Evolutionary conservation across 2,888 invertebrate species (phyloP).

Genomic region (Campaea margaritaria): DNA sequence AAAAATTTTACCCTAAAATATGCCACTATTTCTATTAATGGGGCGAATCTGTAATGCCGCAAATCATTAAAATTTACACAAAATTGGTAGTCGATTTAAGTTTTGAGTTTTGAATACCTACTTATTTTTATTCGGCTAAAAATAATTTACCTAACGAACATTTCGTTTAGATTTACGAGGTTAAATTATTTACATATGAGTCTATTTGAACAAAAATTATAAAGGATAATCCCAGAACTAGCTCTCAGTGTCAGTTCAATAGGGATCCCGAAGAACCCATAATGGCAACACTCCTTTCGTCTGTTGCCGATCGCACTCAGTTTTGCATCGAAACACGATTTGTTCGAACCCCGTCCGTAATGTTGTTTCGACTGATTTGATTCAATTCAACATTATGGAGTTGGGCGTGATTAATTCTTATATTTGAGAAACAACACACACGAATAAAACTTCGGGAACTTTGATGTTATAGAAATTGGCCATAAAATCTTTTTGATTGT

Average conservation of each 20-base stretch:
- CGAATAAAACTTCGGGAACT: constrained; percentile 34
- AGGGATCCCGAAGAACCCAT: background rate
- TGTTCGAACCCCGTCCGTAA: constrained; percentile 54
- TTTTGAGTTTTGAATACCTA: too few relatives aligned
- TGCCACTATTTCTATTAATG: background rate
- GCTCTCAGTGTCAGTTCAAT: background rate
- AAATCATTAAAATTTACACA: too few relatives aligned
- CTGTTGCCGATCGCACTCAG: constrained; percentile 51
- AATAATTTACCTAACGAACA: too few relatives aligned
- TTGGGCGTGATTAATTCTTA: constrained; percentile 56
- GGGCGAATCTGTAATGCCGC: too few relatives aligned
- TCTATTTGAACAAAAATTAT: background rate
- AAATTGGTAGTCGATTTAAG: too few relatives aligned
- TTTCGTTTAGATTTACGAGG: too few relatives aligned
- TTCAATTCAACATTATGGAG: constrained; percentile 71
- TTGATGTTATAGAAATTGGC: constrained; percentile 34
- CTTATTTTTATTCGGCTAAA: too few relatives aligned
- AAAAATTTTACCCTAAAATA: constrained; percentile 6
- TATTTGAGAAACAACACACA: constrained; percentile 40
- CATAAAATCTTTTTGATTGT: constrained; percentile 34
- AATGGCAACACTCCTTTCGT: constrained; percentile 20
- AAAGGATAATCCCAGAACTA: background rate
- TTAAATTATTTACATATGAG: too few relatives aligned
- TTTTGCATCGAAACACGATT: constrained; percentile 74
- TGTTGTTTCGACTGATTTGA: constrained; percentile 72